Conservation (phyloP, 2,888 invertebrate species). For the Phalera bucephala region DNA sequence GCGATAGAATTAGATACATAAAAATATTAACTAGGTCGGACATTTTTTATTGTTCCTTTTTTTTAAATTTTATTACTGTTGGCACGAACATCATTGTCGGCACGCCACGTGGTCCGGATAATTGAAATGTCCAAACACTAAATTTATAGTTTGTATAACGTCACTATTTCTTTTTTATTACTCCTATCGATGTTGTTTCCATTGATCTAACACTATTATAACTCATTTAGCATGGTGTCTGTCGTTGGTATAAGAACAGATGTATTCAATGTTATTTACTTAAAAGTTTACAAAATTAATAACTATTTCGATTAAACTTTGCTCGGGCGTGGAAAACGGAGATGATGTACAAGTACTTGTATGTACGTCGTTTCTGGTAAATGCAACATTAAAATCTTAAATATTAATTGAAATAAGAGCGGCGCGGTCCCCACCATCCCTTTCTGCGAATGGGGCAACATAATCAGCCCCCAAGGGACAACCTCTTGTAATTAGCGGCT, state of each 20-base stretch:
- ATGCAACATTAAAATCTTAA: slow-evolving; percentile 66
- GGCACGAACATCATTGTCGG: slow-evolving; percentile 75
- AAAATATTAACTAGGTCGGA: slow-evolving; percentile 45
- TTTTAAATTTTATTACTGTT: slow-evolving; percentile 68
- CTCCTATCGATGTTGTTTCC: slow-evolving; percentile 41
- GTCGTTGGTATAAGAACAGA: slow-evolving; percentile 24
- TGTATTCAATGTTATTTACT: slow-evolving; percentile 23
- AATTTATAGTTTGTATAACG: slow-evolving; percentile 72
- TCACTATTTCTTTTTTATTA: slow-evolving; percentile 64
- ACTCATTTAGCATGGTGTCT: slow-evolving; percentile 21
- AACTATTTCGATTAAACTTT: neutral
- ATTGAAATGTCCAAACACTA: slow-evolving; percentile 80
- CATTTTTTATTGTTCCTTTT: slow-evolving; percentile 52
- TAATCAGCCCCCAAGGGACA: slow-evolving; percentile 82
- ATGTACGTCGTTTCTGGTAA: too few species aligned
- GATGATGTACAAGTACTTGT: too few species aligned
- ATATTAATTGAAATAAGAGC: slow-evolving; percentile 75
- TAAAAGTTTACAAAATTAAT: slow-evolving; percentile 13
- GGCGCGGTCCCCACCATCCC: slow-evolving; percentile 61
- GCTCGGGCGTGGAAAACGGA: too few species aligned
- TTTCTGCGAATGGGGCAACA: slow-evolving; percentile 71
- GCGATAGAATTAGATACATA: slow-evolving; percentile 47
- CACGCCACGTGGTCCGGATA: slow-evolving; percentile 78
- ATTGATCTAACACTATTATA: slow-evolving; percentile 36
- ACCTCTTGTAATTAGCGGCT: slow-evolving; percentile 83